Base-by-base conservation (phyloP, 1,140 invertebrate genomes). In the Diachasma alloeum region DNA sequence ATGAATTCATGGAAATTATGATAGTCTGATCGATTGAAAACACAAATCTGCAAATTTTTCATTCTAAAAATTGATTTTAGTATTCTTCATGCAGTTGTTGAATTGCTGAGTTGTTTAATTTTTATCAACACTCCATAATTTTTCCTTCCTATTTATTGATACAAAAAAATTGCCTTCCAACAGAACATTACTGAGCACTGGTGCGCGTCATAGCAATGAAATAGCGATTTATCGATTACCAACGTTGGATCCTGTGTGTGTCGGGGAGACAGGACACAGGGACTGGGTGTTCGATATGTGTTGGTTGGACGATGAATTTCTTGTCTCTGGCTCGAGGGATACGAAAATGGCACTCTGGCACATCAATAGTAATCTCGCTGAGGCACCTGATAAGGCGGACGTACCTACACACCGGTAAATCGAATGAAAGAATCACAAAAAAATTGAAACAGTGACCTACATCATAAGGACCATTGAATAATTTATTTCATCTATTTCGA, bases 221-320 rank as follows among this genome's bases (percentile, higher is more conserved):
- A 93, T 99, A 81, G 97, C 97, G 56, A 93, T 99, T 72, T 99
- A 99, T 87, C 93, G 94, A 83, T 89, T 99, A 81, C 97, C 97
- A 31, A 98, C 97, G 0, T 90, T 99, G 73, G 97, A 98, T 90
- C 97, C 97, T 4, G 93, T 98, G 22, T 97, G 95, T 89, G 94
- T 99, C n/a, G 97, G 97, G 5, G 97, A 98, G 91, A 90, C 90
- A 83, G 96, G 95, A 15, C 97, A 99, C 88, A 93, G 93, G 84
- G 97, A 99, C 87, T 97, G 97, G 94, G 96, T 98, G 78, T 97
- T 98, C 90, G 98, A 98, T 83, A 94, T 98, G 92, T 96, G 95
- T 83, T 99, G 97, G 97, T 86, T 99, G 63, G 97, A 99, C 89
- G 97, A 99, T 90, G 95, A 98, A 87, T 98, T 97, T 90, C 87